Evolutionary conservation across 2,888 invertebrate species (phyloP), one percentile per base, ranked within the genome.

Genomic region (Pinctada fucata): DNA sequence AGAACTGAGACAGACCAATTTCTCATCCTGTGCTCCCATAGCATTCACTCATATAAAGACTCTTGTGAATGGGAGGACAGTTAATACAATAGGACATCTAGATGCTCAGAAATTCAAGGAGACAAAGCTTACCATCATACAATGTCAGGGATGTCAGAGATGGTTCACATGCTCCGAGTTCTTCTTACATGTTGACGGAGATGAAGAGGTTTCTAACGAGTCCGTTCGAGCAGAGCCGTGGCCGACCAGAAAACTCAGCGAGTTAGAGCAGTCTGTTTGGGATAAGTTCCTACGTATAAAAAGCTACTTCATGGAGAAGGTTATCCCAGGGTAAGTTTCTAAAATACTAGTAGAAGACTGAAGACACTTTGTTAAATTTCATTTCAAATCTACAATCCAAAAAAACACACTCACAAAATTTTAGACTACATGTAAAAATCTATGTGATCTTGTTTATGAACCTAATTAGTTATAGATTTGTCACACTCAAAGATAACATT

Each of bases 131-230:
- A 75, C 74, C 10, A 79, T 79, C 65, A 58, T 82, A 16, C 68
- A 58, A 31, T 82, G 82, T 78, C 45, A 58, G 10, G 65, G 13
- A n/a, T 82, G 82, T 72, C 68, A 71, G 0, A 67, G 66, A 50
- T 76, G 51, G 13, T 82, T 80, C 51, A 73, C 78, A 5, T 79
- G 79, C 66, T 70, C 78, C 45, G 8, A 75, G 4, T 82, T 80
- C 50, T 78, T 78, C 16, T 69, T 63, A 5, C 82, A 82, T 72
- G 70, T 80, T 64, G 79, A 79, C 70, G 69, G 63, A 48, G 16
- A 63, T 1, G 68, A 64, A 4, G 63, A 68, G 48, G 71, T 79
- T 4, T 52, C 64, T 8, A 49, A 72, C 3, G 64, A 52, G 16
- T 76, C 76, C 2, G 45, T 72, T 3, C 16, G 64, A 10, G 71